Percentiles rank a stretch among this genome's conserved stretches.
These are phyloP conservation scores for Agriopis marginaria DNA, from an alignment of 2,888 invertebrate genomes.

Conservation along the genomic window DNA sequence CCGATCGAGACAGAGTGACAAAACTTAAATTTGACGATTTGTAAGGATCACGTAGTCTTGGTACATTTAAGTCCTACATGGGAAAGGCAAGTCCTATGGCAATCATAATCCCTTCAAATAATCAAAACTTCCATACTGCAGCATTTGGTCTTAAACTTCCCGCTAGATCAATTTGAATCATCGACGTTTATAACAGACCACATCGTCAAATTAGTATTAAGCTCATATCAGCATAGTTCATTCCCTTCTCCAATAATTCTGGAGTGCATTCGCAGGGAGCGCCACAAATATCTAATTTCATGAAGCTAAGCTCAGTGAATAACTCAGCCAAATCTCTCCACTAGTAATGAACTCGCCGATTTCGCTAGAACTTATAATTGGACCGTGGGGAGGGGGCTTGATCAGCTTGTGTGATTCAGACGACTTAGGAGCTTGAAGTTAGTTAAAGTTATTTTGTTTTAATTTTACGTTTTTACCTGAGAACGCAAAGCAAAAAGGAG, in stretches of 20 bases:
- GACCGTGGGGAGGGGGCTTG: conserved; percentile 20
- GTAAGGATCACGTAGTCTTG: too few species aligned
- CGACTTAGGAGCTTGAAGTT: conserved; percentile 1
- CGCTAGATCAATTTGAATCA: conserved; percentile 10
- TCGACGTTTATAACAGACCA: conserved; percentile 8
- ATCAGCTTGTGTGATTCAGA: conserved; percentile 19
- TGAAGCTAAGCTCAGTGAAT: conserved; percentile 32
- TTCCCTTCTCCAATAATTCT: conserved; percentile 30
- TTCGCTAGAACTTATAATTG: conserved; percentile 32
- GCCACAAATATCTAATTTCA: conserved; percentile 36
- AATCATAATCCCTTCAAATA: too few species aligned
- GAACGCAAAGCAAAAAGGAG: too few species aligned
- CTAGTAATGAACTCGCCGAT: conserved; percentile 35
- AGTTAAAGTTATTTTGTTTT: not conserved
- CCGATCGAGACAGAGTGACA: too few species aligned
- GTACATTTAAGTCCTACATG: too few species aligned
- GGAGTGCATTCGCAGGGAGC: conserved; percentile 25
- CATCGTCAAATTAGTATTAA: conserved; percentile 34
- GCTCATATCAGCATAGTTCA: conserved; percentile 28
- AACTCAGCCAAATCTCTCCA: conserved; percentile 25
- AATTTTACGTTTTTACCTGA: not conserved
- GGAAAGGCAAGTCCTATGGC: too few species aligned
- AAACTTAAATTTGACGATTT: too few species aligned
- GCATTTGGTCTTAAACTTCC: not conserved
- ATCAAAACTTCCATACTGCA: not conserved